Percentiles rank a stretch among this genome's conserved stretches.
These are phyloP conservation scores for Ernsta delagoae DNA, from an alignment of 2,888 invertebrate species.

Conservation along the genomic window DNA sequence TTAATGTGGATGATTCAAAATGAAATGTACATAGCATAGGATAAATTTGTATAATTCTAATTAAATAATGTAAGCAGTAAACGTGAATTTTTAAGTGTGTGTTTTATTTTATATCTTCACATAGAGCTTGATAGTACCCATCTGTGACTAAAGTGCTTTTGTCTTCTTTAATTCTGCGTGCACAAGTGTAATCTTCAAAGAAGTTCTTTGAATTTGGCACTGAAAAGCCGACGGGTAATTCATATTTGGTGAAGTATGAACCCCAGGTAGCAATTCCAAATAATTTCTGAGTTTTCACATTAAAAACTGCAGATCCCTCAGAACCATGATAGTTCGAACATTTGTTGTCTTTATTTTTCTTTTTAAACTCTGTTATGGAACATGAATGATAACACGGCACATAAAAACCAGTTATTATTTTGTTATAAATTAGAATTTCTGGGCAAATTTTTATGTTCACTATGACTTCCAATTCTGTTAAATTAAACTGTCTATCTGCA, in stretches of 20 bases:
- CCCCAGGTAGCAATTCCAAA: conserved; percentile 70
- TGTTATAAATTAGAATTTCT: conserved; percentile 47
- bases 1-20: conserved; percentile 65
- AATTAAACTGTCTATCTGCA: conserved; percentile 42
- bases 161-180: conserved; percentile 53
- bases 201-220: conserved; percentile 59
- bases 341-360: neutral
- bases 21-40: conserved; percentile 43
- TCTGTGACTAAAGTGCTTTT: conserved; percentile 18
- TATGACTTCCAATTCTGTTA: conserved; percentile 53
- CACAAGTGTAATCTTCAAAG: conserved; percentile 57
- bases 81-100: conserved; percentile 19
- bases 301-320: conserved; percentile 59
- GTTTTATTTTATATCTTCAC: conserved; percentile 41
- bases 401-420: conserved; percentile 45
- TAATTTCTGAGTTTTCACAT: conserved; percentile 48
- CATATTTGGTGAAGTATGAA: conserved; percentile 35
- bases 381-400: conserved; percentile 69
- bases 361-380: conserved; percentile 43
- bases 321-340: conserved; percentile 59
- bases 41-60: conserved; percentile 35
- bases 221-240: conserved; percentile 65
- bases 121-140: conserved; percentile 58
- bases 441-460: conserved; percentile 54
- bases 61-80: conserved; percentile 23